These are phyloP conservation scores for Dendrocincla fuliginosa DNA, from an alignment of 2,797 vertebrate species.

Conservation along the genomic window DNA sequence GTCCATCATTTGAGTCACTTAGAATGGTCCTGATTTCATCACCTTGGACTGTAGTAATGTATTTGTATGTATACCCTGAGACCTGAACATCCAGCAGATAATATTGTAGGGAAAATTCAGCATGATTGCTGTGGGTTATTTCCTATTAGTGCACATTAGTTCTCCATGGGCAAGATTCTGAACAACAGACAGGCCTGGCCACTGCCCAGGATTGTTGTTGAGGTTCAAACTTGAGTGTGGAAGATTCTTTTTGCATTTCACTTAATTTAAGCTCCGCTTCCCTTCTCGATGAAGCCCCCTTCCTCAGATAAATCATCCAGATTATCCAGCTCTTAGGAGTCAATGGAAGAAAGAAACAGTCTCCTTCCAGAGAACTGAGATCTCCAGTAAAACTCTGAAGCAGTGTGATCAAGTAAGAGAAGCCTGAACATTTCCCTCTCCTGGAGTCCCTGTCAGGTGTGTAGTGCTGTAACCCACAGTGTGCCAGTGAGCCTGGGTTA, in stretches of 20 bases:
- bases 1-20: background rate
- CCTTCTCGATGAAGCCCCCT: constrained; percentile 67
- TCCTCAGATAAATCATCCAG: constrained; percentile 80
- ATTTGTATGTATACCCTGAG: background rate
- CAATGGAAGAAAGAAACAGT: constrained; percentile 86
- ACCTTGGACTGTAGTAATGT: background rate
- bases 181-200: background rate
- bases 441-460: background rate
- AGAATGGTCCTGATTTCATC: background rate
- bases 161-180: background rate
- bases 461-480: background rate
- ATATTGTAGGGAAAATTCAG: background rate
- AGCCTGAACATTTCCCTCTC: background rate
- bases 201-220: background rate
- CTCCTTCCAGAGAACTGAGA: constrained; percentile 84
- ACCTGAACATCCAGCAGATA: background rate
- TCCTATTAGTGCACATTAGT: background rate
- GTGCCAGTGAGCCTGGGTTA: background rate
- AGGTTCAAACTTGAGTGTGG: background rate
- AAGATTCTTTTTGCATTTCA: background rate
- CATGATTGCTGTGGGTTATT: background rate
- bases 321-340: constrained; percentile 81
- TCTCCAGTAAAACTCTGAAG: constrained; percentile 84
- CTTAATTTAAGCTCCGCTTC: background rate
- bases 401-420: constrained; percentile 79